A percentile compares a stretch with the other conserved stretches of the same genome.
These are phyloP conservation scores for Actinemys pallida DNA, from an alignment of 2,113 vertebrate genomes.

Conservation along the genomic window DNA sequence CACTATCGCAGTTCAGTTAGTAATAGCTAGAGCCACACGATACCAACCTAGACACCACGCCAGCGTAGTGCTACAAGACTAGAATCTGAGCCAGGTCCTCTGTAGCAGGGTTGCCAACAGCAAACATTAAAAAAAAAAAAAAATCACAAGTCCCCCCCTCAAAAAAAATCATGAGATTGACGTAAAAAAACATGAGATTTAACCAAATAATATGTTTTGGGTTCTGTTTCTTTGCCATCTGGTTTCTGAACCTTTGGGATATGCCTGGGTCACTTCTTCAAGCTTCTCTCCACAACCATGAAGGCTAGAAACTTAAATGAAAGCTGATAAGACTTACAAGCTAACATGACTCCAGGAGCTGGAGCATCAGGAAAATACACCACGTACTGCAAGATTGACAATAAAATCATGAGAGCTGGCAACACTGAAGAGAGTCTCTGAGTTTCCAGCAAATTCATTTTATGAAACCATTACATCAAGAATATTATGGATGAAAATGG, in stretches of 20 bases:
- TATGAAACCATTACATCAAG: neutral
- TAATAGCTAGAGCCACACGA: accelerated
- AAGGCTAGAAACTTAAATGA: conserved; percentile 12
- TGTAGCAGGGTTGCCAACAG: neutral
- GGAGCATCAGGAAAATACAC: neutral
- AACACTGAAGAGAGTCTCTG: neutral
- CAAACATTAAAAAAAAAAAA: neutral
- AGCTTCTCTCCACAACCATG: neutral
- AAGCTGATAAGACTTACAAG: conserved; percentile 16
- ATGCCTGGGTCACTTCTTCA: neutral
- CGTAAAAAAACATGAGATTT: conserved; percentile 4
- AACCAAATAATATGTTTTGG: accelerated
- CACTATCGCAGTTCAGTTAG: neutral
- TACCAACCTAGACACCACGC: accelerated
- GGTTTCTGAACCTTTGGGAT: conserved; percentile 19
- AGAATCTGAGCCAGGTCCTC: neutral
- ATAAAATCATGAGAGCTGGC: neutral
- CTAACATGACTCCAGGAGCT: neutral
- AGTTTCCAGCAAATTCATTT: neutral
- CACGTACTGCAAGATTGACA: neutral
- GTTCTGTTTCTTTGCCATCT: neutral
- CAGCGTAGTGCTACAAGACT: accelerated
- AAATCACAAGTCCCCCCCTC: neutral
- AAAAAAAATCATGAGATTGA: neutral
- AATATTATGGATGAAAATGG: neutral